phyloP scores from a whole-genome alignment of 2,888 invertebrate genomes.

The Habroteleia sp. region DNA sequence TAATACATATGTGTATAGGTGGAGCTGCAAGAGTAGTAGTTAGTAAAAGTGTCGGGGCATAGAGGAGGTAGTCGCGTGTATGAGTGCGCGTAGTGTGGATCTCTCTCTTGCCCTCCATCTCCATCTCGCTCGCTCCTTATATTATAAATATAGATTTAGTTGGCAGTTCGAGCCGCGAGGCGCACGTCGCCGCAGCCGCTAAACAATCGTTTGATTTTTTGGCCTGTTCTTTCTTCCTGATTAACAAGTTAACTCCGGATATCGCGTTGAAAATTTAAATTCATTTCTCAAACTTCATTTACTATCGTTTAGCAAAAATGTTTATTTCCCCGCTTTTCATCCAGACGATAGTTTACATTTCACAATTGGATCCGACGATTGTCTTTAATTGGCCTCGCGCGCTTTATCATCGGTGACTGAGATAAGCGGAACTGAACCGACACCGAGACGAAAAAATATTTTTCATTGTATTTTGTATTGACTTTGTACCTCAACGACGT shows the following conservation, averaged over 20 bases:
- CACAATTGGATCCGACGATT: constrained; percentile 35
- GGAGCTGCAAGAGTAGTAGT: constrained; percentile 44
- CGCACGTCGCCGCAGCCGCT: constrained; percentile 41
- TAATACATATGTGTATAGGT: constrained; percentile 46
- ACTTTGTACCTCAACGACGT: background rate
- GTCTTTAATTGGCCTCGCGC: constrained; percentile 52
- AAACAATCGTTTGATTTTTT: constrained; percentile 33
- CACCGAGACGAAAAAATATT: background rate
- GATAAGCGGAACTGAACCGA: constrained; percentile 33
- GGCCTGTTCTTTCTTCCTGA: background rate
- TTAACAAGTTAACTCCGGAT: constrained; percentile 8
- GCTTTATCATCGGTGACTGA: constrained; percentile 52
- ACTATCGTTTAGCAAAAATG: background rate
- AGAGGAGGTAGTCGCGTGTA: constrained; percentile 28
- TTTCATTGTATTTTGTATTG: background rate
- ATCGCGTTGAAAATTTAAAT: constrained; percentile 2
- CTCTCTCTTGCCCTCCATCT: constrained; percentile 3
- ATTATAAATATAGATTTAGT: constrained; percentile 64
- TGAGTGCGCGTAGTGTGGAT: constrained; percentile 22
- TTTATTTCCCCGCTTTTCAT: constrained; percentile 1
- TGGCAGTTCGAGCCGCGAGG: constrained; percentile 58
- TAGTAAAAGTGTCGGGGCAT: constrained; percentile 49
- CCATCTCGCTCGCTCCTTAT: constrained; percentile 55
- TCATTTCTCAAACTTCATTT: background rate
- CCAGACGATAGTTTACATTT: background rate